Conservation (phyloP, 2,888 invertebrate species). For the Drosophila kuntzei region DNA sequence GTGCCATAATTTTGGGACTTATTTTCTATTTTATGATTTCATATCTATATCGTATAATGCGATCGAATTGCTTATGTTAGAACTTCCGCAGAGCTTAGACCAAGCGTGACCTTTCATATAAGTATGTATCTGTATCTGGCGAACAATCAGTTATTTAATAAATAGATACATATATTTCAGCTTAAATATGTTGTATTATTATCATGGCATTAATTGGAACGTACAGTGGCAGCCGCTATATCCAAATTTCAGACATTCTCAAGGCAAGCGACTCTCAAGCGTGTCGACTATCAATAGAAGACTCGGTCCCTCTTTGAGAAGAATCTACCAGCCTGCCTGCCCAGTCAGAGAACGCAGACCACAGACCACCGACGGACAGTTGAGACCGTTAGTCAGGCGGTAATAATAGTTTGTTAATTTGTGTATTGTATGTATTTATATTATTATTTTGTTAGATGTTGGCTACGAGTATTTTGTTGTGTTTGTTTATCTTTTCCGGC, state of each 20-base stretch:
- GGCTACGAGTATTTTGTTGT: constrained; percentile 10
- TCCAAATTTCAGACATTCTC: constrained; percentile 32
- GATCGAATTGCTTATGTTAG: constrained; percentile 26
- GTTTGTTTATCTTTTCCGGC: constrained; percentile 57
- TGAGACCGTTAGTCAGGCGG: constrained; percentile 69
- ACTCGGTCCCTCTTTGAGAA: neutral
- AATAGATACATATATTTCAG: constrained; percentile 40
- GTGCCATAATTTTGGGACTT: neutral
- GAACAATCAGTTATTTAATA: constrained; percentile 52
- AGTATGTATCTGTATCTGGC: constrained; percentile 9
- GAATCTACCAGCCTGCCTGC: neutral
- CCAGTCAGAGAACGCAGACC: neutral
- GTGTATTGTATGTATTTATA: constrained; percentile 56
- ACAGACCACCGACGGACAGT: constrained; percentile 47
- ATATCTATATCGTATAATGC: constrained; percentile 39
- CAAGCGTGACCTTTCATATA: constrained; percentile 64
- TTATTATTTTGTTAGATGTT: constrained; percentile 22
- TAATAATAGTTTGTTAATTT: constrained; percentile 76
- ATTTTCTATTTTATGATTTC: constrained; percentile 15
- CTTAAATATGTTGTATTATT: constrained; percentile 52
- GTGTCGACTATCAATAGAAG: constrained; percentile 43
- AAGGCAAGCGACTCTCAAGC: constrained; percentile 69
- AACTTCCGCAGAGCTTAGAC: constrained; percentile 63
- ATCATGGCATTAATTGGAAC: constrained; percentile 67
- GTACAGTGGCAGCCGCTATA: constrained; percentile 55